Evolutionary conservation across 2,888 invertebrate genomes (phyloP), one percentile per base, ranked within the genome.

Genomic region (Euclidia mi): DNA sequence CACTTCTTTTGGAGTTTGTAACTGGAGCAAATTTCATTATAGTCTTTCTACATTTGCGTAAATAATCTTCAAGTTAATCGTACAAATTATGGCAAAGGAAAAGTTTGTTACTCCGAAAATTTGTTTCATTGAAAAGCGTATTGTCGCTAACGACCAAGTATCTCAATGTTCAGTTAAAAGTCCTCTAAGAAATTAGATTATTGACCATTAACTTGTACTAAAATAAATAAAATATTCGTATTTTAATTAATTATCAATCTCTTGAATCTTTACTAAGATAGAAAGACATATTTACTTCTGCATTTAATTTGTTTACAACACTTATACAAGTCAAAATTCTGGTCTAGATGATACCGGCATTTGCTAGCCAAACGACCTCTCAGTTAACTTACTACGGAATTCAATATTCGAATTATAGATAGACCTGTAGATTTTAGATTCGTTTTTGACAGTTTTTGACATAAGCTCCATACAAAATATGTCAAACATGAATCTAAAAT

Each of bases 1-100:
- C 66, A 71, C 59, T 74, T 76, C 63, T 65, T 66, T 61, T 46
- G 42, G 65, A 55, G 32, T 71, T 71, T 35, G 52, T 37, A 56
- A 61, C 61, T 40, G 46, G 29, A 41, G 41, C 29, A 20, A 61
- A 65, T 32, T 32, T 34, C 52, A 55, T 65, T 56, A 43, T 17
- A 53, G 11, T 28, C 42, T 56, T 42, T 49, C n/a, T 50, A 43
- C 38, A 56, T 41, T 64, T 60, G 28, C 43, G 34, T 56, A 35
- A 59, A 55, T 47, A 49, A 66, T 48, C 37, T 46, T 49, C 37
- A 47, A 46, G 34, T 14, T 41, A 46, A 59, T 53, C 56, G 15
- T 9, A 31, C 0, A 42, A 37, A 37, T 38, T 41, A 12, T 49
- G 10, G 14, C 18, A 25, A 35, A 14, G 34, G 40, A 40, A 49